A percentile compares a stretch with the other conserved stretches of the same genome.
Evolutionary conservation across 2,113 vertebrate species (phyloP).

Genomic region (Rhinogobius similis): DNA sequence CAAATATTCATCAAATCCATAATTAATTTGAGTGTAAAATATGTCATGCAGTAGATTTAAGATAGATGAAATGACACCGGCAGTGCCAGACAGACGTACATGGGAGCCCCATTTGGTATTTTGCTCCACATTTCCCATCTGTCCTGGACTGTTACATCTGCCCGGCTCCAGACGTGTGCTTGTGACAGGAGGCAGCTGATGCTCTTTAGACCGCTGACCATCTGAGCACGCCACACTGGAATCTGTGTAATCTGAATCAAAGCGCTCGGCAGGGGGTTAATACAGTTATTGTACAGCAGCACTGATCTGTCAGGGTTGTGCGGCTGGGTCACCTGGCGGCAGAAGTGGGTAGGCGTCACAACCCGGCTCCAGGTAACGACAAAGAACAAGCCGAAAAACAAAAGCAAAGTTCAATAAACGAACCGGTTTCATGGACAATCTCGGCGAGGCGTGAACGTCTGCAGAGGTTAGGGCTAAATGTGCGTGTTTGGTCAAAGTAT

Average conservation of each 20-base stretch:
- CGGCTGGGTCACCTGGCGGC: too few species aligned
- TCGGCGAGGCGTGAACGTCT: too few species aligned
- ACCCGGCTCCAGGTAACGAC: too few species aligned
- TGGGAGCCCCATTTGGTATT: conserved; percentile 23
- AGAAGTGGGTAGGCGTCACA: too few species aligned
- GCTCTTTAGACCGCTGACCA: conserved; percentile 61
- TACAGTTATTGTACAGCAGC: conserved; percentile 63
- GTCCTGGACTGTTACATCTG: conserved; percentile 35
- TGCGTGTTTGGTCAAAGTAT: too few species aligned
- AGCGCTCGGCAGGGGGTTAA: conserved; percentile 60
- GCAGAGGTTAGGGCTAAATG: too few species aligned
- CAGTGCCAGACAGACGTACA: neutral
- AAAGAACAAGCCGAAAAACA: neutral
- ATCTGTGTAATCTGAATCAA: conserved; percentile 75
- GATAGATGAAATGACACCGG: neutral
- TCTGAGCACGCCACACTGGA: conserved; percentile 52
- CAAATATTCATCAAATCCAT: neutral
- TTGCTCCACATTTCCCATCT: conserved; percentile 38
- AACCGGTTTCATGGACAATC: too few species aligned
- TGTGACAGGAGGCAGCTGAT: conserved; percentile 52
- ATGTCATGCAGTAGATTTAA: conserved; percentile 1
- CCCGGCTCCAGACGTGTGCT: conserved; percentile 28
- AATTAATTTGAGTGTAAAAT: neutral
- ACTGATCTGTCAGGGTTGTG: conserved; percentile 26
- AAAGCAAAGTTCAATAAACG: too few species aligned